A percentile compares a stretch with the other conserved stretches of the same genome.
Conservation (phyloP, 2,888 invertebrate genomes). For the Tipula unca region DNA sequence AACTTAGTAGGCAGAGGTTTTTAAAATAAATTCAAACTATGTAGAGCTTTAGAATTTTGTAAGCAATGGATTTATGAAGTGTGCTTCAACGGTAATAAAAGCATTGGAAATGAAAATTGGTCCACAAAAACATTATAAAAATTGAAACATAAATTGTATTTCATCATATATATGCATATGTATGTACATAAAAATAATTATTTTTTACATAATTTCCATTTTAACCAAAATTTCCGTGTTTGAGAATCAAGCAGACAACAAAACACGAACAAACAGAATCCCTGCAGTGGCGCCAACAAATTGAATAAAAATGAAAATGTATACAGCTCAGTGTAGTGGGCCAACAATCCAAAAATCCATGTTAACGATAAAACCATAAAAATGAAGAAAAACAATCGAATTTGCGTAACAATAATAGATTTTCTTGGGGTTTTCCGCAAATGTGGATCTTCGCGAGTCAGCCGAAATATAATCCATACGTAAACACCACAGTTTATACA, state of each 20-base stretch:
- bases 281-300: neutral
- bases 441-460: neutral
- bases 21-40: too few relatives aligned
- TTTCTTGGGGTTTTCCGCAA: neutral
- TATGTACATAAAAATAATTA: too few relatives aligned
- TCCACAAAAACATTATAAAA: too few relatives aligned
- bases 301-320: neutral
- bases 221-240: neutral
- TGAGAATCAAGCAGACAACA: neutral
- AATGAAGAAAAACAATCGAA: neutral
- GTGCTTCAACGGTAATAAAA: too few relatives aligned
- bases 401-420: neutral
- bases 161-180: too few relatives aligned
- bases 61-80: too few relatives aligned
- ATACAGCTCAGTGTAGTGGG: neutral
- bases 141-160: too few relatives aligned
- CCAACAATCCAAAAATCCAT: conserved; percentile 8
- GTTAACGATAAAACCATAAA: neutral
- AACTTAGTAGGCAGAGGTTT: too few relatives aligned
- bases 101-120: too few relatives aligned
- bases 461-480: neutral
- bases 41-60: too few relatives aligned
- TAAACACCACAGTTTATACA: neutral
- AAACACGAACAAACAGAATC: neutral
- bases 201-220: neutral